These are phyloP conservation scores for Upupa epops DNA, from an alignment of 2,113 vertebrate genomes.

Conservation along the genomic window DNA sequence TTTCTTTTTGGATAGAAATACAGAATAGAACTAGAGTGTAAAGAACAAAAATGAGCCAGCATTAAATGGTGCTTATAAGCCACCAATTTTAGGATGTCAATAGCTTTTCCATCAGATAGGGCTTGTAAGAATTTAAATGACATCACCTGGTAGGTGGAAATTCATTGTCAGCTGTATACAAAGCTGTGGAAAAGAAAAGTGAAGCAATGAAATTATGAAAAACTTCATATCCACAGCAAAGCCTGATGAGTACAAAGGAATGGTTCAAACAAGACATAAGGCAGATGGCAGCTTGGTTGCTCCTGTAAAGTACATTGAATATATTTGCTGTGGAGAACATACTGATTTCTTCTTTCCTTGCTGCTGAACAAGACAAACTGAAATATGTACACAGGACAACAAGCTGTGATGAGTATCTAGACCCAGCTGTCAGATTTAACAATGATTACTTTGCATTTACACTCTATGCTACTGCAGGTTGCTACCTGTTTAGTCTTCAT, in stretches of 20 bases:
- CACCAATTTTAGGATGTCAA: background rate
- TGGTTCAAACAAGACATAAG: background rate
- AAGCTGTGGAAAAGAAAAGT: slow-evolving; percentile 17
- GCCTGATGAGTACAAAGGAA: background rate
- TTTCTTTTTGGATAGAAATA: background rate
- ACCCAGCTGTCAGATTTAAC: background rate
- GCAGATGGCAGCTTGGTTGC: background rate
- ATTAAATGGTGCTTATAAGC: background rate
- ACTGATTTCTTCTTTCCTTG: background rate
- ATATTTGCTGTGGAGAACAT: background rate
- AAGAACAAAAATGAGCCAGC: background rate
- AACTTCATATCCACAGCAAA: background rate
- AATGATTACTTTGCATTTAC: slow-evolving; percentile 32
- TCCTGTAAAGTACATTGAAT: background rate
- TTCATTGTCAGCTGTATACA: background rate
- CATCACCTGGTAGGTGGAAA: slow-evolving; percentile 12
- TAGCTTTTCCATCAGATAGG: background rate
- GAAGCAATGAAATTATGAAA: background rate
- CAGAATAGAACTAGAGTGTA: background rate
- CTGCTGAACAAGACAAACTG: background rate
- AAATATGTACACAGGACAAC: background rate
- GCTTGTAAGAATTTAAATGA: background rate
- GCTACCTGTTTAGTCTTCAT: slow-evolving; percentile 34
- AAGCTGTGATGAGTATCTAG: background rate
- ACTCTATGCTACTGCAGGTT: background rate